Evolutionary conservation across 2,888 invertebrate genomes (phyloP), one percentile per base, ranked within the genome.

Genomic region (Atherix ibis): DNA sequence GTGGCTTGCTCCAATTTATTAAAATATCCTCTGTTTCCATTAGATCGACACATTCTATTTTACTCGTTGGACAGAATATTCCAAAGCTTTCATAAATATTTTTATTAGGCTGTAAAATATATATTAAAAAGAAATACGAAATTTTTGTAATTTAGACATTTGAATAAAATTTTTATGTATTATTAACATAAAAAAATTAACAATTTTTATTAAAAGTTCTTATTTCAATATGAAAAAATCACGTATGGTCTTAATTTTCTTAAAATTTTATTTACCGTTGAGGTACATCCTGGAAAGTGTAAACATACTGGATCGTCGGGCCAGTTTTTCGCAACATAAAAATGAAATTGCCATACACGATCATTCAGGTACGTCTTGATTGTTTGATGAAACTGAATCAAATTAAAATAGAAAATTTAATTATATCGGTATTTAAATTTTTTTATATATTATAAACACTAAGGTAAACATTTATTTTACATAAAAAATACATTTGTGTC

Each of bases 261-360:
- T 19, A 3, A 26, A 29, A 13, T 15, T 10, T 18, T 41, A 61
- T 71, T 73, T 67, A 85, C 85, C 67, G 84, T 78, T 57, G 75
- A 72, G 43, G 85, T 85, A 70, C 84, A 83, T 56, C 85, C 85
- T 44, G 85, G 85, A 63, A 85, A 85, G 62, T 85, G 85, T 51
- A 84, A 66, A 54, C 82, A 77, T 55, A 85, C 77, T 48, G 81
- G 78, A 50, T 79, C 74, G 49, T 82, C 79, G 36, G 85, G 85
- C 85, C 85, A 85, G 62, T 71, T 76, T 64, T 84, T 82, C 52
- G 81, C 74, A 58, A 85, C 81, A 74, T 85, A 85, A 70, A 85
- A 85, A 66, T 82, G 70, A 67, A 85, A 85, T 61, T 85, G 76
- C 85, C 85, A 85, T 63, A 85, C 80, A 56, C 76, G 76, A 65